Conservation (phyloP, 64 coral and sea anemone species). For the Anthopleura sola region DNA sequence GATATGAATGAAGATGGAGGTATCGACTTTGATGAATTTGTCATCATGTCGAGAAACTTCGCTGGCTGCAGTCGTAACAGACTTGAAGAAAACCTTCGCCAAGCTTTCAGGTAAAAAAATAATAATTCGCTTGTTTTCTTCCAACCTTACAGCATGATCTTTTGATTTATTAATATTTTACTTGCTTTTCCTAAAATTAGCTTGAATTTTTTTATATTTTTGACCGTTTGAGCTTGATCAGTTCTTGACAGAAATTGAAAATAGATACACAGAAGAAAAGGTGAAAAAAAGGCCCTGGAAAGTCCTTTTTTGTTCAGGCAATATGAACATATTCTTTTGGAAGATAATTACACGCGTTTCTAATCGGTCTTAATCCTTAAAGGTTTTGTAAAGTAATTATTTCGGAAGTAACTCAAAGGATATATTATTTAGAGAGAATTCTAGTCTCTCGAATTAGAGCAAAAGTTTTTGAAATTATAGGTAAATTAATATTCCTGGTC, state of each 20-base stretch:
- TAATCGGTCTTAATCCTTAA: too few relatives aligned
- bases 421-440: too few relatives aligned
- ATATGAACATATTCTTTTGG: background rate
- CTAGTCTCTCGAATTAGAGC: too few relatives aligned
- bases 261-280: background rate
- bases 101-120: conserved; percentile 72
- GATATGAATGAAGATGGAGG: conserved; percentile 81
- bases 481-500: too few relatives aligned
- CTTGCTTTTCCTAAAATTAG: background rate
- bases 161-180: background rate
- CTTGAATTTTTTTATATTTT: background rate
- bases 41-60: conserved; percentile 77
- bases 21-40: conserved; percentile 90
- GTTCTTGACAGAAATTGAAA: background rate
- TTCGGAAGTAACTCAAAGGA: too few relatives aligned
- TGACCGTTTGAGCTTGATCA: background rate
- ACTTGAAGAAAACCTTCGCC: conserved; percentile 81
- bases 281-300: background rate
- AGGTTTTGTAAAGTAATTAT: too few relatives aligned
- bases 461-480: too few relatives aligned
- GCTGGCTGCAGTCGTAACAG: conserved; percentile 61
- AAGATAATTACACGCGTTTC: too few relatives aligned
- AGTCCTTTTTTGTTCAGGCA: background rate
- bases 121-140: background rate
- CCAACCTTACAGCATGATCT: background rate